These are phyloP conservation scores for Netelia virgata DNA, from an alignment of 2,888 invertebrate species.

Conservation along the genomic window DNA sequence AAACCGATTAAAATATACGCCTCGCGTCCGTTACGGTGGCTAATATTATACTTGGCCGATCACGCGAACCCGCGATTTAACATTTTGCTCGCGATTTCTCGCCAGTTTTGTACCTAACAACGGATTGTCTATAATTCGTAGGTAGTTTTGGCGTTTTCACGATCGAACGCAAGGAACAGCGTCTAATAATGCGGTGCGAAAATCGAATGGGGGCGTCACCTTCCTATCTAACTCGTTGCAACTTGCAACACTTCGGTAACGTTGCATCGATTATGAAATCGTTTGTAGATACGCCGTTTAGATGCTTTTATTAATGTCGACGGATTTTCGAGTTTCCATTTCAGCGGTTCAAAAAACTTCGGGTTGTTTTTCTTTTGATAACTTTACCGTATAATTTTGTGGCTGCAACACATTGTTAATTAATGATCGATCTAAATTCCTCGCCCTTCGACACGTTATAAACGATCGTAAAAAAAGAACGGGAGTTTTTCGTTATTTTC, in stretches of 20 bases:
- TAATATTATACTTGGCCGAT: neutral
- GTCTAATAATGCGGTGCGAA: neutral
- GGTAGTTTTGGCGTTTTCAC: slow-evolving; percentile 23
- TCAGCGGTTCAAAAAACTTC: neutral
- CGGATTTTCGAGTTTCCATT: too few species aligned
- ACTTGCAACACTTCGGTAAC: slow-evolving; percentile 10
- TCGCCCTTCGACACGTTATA: neutral
- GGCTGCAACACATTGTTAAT: neutral
- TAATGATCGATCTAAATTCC: too few species aligned
- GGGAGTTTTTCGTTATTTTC: slow-evolving; percentile 4
- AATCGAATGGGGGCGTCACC: neutral
- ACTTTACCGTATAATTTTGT: neutral
- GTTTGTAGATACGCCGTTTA: neutral
- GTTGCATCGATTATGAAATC: slow-evolving; percentile 17
- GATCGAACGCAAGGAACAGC: slow-evolving; percentile 1
- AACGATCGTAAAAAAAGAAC: neutral
- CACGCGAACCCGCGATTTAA: slow-evolving; percentile 30
- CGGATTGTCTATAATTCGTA: neutral
- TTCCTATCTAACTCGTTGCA: slow-evolving; percentile 1
- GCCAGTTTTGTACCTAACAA: neutral
- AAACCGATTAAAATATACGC: slow-evolving; percentile 14
- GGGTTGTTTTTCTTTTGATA: neutral
- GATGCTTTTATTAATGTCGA: too few species aligned
- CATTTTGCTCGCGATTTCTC: slow-evolving; percentile 25
- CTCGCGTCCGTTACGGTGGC: slow-evolving; percentile 8